Evolutionary conservation across 2,113 vertebrate species (phyloP).

Genomic region (Nerophis ophidion): DNA sequence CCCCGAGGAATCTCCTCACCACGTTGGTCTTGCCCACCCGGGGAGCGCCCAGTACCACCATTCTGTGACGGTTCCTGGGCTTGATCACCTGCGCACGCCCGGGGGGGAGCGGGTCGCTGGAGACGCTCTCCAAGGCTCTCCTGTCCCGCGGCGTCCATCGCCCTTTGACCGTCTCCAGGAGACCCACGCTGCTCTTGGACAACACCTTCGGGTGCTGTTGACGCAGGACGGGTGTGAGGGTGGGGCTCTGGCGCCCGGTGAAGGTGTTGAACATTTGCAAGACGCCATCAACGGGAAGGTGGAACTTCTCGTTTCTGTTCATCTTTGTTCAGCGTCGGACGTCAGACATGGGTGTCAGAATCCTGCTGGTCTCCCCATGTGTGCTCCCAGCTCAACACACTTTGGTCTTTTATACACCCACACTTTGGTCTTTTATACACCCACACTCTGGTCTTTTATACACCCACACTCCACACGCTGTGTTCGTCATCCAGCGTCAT

Average conservation of each 20-base stretch:
- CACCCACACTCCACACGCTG: constrained; percentile 11
- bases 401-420: constrained; percentile 36
- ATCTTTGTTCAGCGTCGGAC: constrained; percentile 29
- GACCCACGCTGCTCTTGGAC: constrained; percentile 46
- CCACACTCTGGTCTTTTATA: constrained; percentile 30
- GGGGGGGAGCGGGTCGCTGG: constrained; percentile 32
- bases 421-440: constrained; percentile 44
- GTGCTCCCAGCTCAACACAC: constrained; percentile 11
- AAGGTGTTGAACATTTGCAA: constrained; percentile 49
- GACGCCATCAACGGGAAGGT: constrained; percentile 61
- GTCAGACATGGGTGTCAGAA: constrained; percentile 14
- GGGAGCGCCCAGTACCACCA: constrained; percentile 71
- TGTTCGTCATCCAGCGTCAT: constrained; percentile 49
- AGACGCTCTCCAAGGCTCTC: constrained; percentile 29
- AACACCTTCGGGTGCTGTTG: constrained; percentile 41
- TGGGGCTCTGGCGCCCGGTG: constrained; percentile 28
- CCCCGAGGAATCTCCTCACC: constrained; percentile 60
- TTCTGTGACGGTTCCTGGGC: constrained; percentile 62
- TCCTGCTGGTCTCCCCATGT: constrained; percentile 19
- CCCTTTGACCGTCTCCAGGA: constrained; percentile 52
- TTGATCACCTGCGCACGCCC: constrained; percentile 52
- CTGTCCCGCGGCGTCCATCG: constrained; percentile 52
- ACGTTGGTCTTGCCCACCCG: constrained; percentile 70
- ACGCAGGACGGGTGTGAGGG: constrained; percentile 15
- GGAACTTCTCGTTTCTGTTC: constrained; percentile 58